These are phyloP conservation scores for Melitaea cinxia DNA, from an alignment of 1,140 invertebrate genomes.

Conservation along the genomic window DNA sequence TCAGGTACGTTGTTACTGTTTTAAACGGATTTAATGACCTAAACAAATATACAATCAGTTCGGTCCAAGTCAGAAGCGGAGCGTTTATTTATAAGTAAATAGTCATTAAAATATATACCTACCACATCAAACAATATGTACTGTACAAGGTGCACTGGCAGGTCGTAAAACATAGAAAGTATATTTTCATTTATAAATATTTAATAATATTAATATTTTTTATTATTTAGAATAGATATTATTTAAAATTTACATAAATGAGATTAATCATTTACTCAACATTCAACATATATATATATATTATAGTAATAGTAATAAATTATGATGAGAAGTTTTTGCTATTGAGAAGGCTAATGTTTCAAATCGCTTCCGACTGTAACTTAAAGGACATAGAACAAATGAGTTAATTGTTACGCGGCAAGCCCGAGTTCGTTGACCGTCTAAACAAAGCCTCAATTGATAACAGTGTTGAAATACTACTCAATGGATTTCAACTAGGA, in stretches of 20 bases:
- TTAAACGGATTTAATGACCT: slow-evolving; percentile 66
- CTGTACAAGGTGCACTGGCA: too few species aligned
- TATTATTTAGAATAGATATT: too few species aligned
- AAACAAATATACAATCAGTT: slow-evolving; percentile 53
- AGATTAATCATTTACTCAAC: too few species aligned
- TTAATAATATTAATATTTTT: too few species aligned
- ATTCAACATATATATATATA: too few species aligned
- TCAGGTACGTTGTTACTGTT: slow-evolving; percentile 51
- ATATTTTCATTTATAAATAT: too few species aligned
- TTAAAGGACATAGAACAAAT: slow-evolving; percentile 36
- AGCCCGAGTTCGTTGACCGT: slow-evolving; percentile 63
- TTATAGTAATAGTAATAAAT: too few species aligned
- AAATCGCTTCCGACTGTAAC: slow-evolving; percentile 34
- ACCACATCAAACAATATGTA: too few species aligned
- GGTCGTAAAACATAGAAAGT: too few species aligned
- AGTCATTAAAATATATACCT: too few species aligned
- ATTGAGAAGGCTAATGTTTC: neutral
- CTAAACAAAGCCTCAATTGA: slow-evolving; percentile 74
- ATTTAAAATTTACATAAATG: too few species aligned
- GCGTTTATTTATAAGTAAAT: neutral
- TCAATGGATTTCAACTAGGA: slow-evolving; percentile 52
- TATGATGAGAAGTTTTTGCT: too few species aligned
- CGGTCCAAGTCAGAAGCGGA: slow-evolving; percentile 32
- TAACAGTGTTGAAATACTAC: slow-evolving; percentile 67
- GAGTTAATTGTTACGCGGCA: slow-evolving; percentile 59